phyloP scores from a whole-genome alignment of 2,888 invertebrate genomes.

The Hypsopygia costalis region DNA sequence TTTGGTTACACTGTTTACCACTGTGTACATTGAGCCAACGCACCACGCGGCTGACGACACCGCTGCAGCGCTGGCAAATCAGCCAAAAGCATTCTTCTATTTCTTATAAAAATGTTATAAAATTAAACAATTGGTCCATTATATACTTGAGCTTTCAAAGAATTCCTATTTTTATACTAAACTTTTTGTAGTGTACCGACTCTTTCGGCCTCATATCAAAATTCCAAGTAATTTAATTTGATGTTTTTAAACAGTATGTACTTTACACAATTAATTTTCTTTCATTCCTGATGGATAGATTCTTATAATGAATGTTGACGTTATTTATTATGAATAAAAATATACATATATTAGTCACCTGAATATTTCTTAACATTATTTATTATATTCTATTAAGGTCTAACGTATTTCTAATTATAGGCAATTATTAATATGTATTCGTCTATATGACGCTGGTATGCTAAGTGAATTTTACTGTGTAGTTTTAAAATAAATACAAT shows the following conservation, averaged over 20 bases:
- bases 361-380: constrained; percentile 58
- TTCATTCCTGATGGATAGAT: constrained; percentile 45
- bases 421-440: constrained; percentile 51
- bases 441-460: constrained; percentile 74
- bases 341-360: constrained; percentile 47
- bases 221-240: constrained; percentile 49
- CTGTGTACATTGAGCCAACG: background rate
- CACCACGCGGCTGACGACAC: background rate
- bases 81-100: constrained; percentile 13
- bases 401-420: constrained; percentile 50
- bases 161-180: constrained; percentile 74
- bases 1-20: background rate
- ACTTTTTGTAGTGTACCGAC: constrained; percentile 61
- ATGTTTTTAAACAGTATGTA: constrained; percentile 37
- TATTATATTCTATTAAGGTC: constrained; percentile 65
- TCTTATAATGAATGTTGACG: constrained; percentile 42
- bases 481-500: constrained; percentile 39
- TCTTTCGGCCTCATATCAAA: constrained; percentile 66
- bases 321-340: constrained; percentile 40
- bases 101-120: constrained; percentile 2
- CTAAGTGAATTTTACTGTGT: constrained; percentile 45
- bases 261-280: constrained; percentile 29
- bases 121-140: constrained; percentile 55
- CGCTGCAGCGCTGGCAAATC: background rate
- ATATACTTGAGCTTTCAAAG: constrained; percentile 73